phyloP scores from a whole-genome alignment of 2,888 invertebrate genomes.

The Ganaspis brasiliensis region DNA sequence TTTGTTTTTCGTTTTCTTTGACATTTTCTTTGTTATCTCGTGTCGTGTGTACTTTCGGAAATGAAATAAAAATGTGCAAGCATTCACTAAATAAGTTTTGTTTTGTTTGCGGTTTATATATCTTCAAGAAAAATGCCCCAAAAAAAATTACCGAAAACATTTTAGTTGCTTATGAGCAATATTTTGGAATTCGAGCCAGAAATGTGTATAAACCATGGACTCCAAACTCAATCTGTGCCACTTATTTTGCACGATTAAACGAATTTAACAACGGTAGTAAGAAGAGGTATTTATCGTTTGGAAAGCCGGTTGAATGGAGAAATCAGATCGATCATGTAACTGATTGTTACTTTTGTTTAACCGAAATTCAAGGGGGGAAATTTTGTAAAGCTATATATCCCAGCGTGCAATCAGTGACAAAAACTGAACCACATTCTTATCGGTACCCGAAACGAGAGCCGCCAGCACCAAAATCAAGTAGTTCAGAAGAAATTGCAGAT shows the following conservation, averaged over 20 bases:
- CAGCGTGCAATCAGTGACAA: conserved; percentile 13
- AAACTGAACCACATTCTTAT: conserved; percentile 16
- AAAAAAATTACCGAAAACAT: neutral
- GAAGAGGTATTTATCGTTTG: conserved; percentile 1
- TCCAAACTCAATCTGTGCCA: neutral
- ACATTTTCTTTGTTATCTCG: neutral
- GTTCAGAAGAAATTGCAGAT: no score
- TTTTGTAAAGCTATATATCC: conserved; percentile 11
- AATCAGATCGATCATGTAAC: conserved; percentile 4
- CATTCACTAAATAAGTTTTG: conserved; percentile 1
- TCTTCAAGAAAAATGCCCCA: neutral
- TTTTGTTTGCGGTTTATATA: conserved; percentile 8
- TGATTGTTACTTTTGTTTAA: no score
- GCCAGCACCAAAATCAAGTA: neutral
- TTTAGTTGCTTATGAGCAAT: conserved; percentile 11
- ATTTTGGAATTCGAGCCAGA: conserved; percentile 13
- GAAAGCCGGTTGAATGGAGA: conserved; percentile 3
- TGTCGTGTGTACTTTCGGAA: neutral
- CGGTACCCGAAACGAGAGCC: conserved; percentile 4
- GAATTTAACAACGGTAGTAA: neutral
- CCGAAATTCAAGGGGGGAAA: conserved; percentile 13
- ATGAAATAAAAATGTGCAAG: conserved; percentile 1
- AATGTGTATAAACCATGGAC: neutral
- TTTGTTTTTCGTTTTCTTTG: no score
- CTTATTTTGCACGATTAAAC: neutral